Percentiles rank a stretch among this genome's conserved stretches.
phyloP scores from a whole-genome alignment of 2,888 invertebrate genomes.

The Metacarcinus magister region DNA sequence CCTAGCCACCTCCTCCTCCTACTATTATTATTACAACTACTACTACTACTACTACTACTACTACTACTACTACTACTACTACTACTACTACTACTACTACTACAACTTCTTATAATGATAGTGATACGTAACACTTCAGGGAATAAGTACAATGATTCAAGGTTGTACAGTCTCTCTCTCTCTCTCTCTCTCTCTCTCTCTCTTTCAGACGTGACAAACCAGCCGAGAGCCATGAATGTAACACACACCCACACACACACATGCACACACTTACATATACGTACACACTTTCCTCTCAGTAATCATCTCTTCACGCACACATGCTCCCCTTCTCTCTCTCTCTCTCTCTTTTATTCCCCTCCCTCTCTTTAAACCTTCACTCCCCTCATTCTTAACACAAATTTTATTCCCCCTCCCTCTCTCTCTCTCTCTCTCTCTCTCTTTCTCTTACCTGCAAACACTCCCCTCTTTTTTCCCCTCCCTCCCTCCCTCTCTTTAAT shows the following conservation, averaged over 20 bases:
- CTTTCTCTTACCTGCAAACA: not conserved
- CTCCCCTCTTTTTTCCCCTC: not conserved
- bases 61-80: conserved; percentile 36
- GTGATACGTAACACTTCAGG: not conserved
- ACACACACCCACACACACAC: conserved; percentile 50
- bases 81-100: conserved; percentile 21
- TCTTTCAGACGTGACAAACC: not conserved
- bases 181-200: conserved; percentile 41
- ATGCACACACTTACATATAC: not conserved
- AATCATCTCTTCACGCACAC: conserved; percentile 31
- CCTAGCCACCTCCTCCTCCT: too few species aligned
- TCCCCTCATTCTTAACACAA: not conserved
- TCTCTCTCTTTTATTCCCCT: not conserved
- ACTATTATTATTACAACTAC: not conserved
- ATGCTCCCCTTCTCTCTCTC: not conserved
- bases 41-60: conserved; percentile 41
- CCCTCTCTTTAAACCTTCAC: not conserved
- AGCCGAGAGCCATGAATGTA: not conserved
- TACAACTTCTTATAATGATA: not conserved
- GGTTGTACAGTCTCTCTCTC: not conserved
- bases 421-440: not conserved
- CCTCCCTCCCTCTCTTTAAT: not conserved
- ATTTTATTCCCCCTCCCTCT: not conserved
- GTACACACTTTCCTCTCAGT: not conserved
- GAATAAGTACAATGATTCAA: not conserved